These are phyloP conservation scores for Phrynocephalus forsythii DNA, from an alignment of 2,797 vertebrate genomes.

Conservation along the genomic window DNA sequence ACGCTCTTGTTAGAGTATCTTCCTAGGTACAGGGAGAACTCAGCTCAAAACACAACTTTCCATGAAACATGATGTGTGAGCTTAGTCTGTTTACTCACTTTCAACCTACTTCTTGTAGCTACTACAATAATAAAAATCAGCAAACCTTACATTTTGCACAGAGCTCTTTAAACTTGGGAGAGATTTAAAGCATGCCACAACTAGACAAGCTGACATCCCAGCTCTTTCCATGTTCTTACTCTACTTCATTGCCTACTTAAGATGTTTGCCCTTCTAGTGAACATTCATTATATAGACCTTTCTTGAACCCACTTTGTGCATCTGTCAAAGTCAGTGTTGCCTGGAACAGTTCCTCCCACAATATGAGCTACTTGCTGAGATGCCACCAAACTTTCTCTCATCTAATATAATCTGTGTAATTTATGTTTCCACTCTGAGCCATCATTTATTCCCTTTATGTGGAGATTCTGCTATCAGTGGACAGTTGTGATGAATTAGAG, in stretches of 20 bases:
- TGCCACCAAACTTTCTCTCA: background rate
- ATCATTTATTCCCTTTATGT: conserved; percentile 23
- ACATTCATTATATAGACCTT: background rate
- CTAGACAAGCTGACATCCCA: background rate
- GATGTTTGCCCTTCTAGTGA: background rate
- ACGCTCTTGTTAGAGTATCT: background rate
- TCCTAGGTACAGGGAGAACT: background rate
- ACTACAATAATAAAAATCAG: background rate
- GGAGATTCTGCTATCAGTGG: background rate
- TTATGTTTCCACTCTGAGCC: conserved; percentile 7
- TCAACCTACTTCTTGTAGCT: background rate
- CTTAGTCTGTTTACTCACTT: background rate
- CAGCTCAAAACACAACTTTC: background rate
- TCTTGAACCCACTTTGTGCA: background rate
- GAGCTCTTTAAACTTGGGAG: background rate
- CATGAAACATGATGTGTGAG: background rate
- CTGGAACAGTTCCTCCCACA: background rate
- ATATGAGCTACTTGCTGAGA: background rate
- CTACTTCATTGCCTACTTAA: background rate
- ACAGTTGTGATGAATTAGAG: conserved; percentile 37
- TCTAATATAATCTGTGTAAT: conserved; percentile 17
- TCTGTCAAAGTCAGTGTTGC: background rate
- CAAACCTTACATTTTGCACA: background rate
- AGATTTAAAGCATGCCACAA: background rate
- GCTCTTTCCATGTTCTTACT: background rate